Base-by-base conservation (phyloP, 2,888 invertebrate species). In the Kryphioiulus occultus region DNA sequence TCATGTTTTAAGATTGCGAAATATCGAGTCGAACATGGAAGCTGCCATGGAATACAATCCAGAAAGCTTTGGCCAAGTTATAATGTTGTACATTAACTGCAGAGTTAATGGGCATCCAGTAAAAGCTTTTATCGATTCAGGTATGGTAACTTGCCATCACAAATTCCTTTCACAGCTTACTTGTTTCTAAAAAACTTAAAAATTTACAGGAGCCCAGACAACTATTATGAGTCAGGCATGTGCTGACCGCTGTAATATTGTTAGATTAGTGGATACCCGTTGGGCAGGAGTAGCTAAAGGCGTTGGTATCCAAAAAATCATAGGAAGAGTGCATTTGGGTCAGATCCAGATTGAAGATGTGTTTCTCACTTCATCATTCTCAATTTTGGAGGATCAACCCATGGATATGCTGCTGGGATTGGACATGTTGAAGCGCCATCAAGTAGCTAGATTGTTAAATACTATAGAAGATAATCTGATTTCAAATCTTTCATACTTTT, bases 41-140 rank as follows among this genome's bases (percentile, higher is more conserved):
- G 97, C 98, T 0, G 99, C 99, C 0, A 98, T 99, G 95, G 99
- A 99, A 91, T 97, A 97, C 92, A 97, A 98, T 92, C 99, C 99
- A 0, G 99, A 99, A 93, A 98, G 97, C 84, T 99, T 99, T 92
- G 99, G 98, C 88, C 97, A 97, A 47, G 99, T 99, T 84, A 96
- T 97, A 85, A 99, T 99, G 99, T 94, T 99, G 90, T 95, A 99
- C 92, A 98, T 99, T 89, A 97, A 99, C 92, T 98, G 99, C 92
- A 95, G 95, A 92, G 99, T 99, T 0, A 99, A 99, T 93, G 98
- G 98, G 68, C 95, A 96, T 91, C 97, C 97, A 0, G 98, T 99
- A 0, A 99, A 99, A 93, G 99, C 99, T 4, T 99, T 99, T 92
- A 98, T 99, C 88, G 99, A 99, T 93, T 98, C 99, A 89, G 99